Evolutionary conservation across 92 coral and sea anemone genomes (phyloP), one percentile per base, ranked within the genome.

Genomic region (Zoanthus sansibaricus): DNA sequence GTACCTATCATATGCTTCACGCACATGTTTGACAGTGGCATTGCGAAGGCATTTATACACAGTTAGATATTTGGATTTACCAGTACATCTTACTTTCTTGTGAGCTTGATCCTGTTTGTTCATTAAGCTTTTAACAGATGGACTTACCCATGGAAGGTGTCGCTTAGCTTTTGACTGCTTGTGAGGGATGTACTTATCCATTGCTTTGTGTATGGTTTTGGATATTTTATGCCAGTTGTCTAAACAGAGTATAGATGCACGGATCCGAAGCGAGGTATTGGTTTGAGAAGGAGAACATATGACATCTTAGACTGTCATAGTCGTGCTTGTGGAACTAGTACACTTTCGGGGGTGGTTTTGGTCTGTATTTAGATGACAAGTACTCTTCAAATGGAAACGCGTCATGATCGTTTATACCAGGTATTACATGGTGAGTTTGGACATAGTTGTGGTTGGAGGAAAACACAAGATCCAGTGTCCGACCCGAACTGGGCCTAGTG

Each of bases 91-190:
- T 32, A 64, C 79, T 72, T 88, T 91, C 86, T 76, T 80, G 69
- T 87, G 77, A 52, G 89, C 92, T n/a, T 90, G 76, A 88, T 87
- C 88, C 49, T 88, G 90, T 68, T 78, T 90, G 71, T 90, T 90
- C 88, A 87, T 87, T 73, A 78, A 9, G 21, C 88, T 78, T 42
- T 90, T 90, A 56, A 87, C 78, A 49, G 88, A 9, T 18, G 84
- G 84, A 70, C 88, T 89, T n/a, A 88, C 88, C 91, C 87, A 88
- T 15, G 88, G 78, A 71, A 88, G 91, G 88, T 75, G 88, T 44
- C 88, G 88, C 48, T 80, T 87, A 20, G 71, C 71, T 61, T 87
- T 82, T 30, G 83, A 82, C 91, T 58, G 58, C 62, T 45, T 82
- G 77, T 82, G 87, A 49, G 75, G 85, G 86, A 82, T 68, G 76